phyloP scores from a whole-genome alignment of 1,140 invertebrate species.

The Dendroctonus ponderosae region DNA sequence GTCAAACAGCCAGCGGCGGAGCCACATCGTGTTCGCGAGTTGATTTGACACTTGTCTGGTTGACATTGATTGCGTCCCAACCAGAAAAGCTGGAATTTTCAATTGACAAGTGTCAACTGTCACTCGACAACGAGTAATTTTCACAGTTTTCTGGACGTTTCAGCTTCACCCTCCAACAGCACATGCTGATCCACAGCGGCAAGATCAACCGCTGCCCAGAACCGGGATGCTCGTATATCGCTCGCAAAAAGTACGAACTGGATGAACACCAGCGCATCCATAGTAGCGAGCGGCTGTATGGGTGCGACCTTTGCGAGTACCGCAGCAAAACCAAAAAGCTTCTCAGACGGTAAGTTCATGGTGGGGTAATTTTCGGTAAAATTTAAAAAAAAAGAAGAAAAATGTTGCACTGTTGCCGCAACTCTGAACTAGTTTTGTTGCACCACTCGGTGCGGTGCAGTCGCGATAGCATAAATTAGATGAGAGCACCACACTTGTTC shows the following conservation, averaged over 20 bases:
- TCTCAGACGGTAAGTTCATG: slow-evolving; percentile 62
- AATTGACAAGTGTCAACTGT: no score
- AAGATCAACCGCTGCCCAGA: slow-evolving; percentile 61
- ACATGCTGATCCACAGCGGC: slow-evolving; percentile 60
- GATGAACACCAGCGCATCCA: slow-evolving; percentile 55
- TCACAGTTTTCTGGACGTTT: slow-evolving; percentile 29
- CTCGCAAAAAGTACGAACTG: slow-evolving; percentile 59
- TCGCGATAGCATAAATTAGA: slow-evolving; percentile 19
- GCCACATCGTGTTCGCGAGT: no score
- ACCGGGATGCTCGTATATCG: slow-evolving; percentile 56
- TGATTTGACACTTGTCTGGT: no score
- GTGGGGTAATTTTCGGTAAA: no score
- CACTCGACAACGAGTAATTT: no score
- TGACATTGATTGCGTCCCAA: no score
- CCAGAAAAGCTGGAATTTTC: no score
- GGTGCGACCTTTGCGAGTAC: slow-evolving; percentile 66
- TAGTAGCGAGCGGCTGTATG: slow-evolving; percentile 55
- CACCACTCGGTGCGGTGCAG: no score
- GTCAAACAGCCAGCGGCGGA: no score
- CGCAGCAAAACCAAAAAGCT: slow-evolving; percentile 62
- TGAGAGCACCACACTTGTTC: slow-evolving; percentile 31
- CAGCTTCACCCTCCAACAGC: slow-evolving; percentile 60
- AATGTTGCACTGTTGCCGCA: neutral
- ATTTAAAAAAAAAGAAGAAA: no score
- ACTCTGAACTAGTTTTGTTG: slow-evolving; percentile 3